These are phyloP conservation scores for Betta splendens DNA, from an alignment of 2,797 vertebrate genomes.

Conservation along the genomic window DNA sequence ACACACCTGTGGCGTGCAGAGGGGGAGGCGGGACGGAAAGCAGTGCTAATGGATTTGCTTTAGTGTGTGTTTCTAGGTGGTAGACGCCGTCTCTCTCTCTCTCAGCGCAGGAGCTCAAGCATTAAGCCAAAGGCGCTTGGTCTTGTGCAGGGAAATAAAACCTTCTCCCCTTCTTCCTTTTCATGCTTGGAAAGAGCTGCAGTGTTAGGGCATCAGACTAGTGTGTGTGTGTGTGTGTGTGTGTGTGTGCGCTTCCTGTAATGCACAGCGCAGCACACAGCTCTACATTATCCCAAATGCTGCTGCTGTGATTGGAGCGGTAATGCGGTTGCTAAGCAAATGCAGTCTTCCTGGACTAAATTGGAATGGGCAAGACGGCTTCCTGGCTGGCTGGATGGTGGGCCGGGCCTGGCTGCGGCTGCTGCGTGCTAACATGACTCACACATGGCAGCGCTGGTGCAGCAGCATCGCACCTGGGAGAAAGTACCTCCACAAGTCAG, in stretches of 20 bases:
- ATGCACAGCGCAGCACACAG: conserved; percentile 51
- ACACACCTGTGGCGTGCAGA: conserved; percentile 45
- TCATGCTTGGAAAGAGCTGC: conserved; percentile 63
- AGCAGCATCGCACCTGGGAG: neutral
- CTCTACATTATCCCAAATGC: conserved; percentile 72
- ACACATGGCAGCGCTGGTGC: conserved; percentile 10
- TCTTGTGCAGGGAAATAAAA: conserved; percentile 37
- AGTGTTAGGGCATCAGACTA: conserved; percentile 62
- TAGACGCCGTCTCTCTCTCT: conserved; percentile 57
- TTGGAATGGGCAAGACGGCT: conserved; percentile 63
- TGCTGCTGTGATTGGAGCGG: conserved; percentile 73
- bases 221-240: conserved; percentile 27
- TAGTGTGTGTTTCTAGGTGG: conserved; percentile 66
- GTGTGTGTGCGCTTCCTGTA: conserved; percentile 23
- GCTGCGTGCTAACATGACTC: conserved; percentile 34
- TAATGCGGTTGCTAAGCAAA: conserved; percentile 83
- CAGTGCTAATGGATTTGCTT: conserved; percentile 68
- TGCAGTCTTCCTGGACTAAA: conserved; percentile 73
- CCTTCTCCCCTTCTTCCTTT: conserved; percentile 51
- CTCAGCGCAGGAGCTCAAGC: conserved; percentile 34
- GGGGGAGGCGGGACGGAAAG: conserved; percentile 32
- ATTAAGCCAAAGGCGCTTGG: conserved; percentile 55
- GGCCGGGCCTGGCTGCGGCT: conserved; percentile 38
- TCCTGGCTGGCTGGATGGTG: conserved; percentile 67
- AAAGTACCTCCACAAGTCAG: conserved; percentile 1